Conservation (phyloP, 1,140 invertebrate genomes). For the Dreissena rostriformis region DNA sequence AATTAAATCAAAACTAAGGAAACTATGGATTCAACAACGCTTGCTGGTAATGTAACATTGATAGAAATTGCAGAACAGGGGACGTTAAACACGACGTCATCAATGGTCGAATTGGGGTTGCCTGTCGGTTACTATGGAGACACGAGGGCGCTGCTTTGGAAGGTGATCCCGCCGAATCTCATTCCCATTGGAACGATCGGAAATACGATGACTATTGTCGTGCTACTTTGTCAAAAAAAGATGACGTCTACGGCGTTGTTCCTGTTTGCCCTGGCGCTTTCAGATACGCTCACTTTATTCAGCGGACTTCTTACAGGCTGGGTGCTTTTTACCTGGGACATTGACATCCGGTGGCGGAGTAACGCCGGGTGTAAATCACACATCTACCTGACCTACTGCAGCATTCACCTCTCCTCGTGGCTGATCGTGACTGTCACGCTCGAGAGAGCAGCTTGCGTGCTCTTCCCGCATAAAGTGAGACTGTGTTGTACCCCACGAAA, state of each 20-base stretch:
- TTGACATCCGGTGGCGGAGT: conserved; percentile 55
- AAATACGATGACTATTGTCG: conserved; percentile 58
- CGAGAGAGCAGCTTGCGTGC: conserved; percentile 63
- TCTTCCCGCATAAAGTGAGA: conserved; percentile 60
- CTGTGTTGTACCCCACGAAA: conserved; percentile 37
- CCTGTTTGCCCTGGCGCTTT: conserved; percentile 58
- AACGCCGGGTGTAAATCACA: conserved; percentile 59
- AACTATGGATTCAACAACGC: no score
- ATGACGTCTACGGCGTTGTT: conserved; percentile 55
- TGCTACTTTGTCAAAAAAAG: conserved; percentile 40
- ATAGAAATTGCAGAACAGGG: no score
- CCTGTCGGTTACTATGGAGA: conserved; percentile 50
- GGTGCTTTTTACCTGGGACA: conserved; percentile 49
- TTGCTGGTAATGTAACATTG: no score
- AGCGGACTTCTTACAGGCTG: conserved; percentile 63
- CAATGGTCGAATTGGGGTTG: no score
- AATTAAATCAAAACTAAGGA: no score
- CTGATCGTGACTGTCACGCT: conserved; percentile 65
- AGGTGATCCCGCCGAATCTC: conserved; percentile 53
- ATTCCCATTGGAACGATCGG: conserved; percentile 61
- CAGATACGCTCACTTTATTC: conserved; percentile 61
- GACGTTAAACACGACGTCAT: no score
- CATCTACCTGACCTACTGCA: conserved; percentile 57
- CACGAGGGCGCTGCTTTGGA: conserved; percentile 27
- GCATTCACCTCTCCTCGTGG: conserved; percentile 63